Base-by-base conservation (phyloP, 2,797 vertebrate genomes). In the Iguana delicatissima region DNA sequence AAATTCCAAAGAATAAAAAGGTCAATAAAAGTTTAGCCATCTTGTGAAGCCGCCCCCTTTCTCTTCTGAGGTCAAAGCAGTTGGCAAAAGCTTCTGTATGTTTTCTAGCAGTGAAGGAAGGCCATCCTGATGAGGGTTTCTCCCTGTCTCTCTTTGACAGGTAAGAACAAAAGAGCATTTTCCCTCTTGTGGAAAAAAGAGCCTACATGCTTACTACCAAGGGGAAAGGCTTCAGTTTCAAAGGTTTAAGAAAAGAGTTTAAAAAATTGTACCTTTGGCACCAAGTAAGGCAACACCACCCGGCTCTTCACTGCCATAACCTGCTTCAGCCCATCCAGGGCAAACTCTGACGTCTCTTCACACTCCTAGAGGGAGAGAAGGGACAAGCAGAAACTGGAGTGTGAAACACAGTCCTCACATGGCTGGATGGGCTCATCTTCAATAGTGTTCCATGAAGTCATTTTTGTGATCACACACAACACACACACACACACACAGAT, bases 291-390 rank as follows among this genome's bases (percentile, higher is more conserved):
- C 93, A 99, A 97, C 92, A 99, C 99, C 74, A 99, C 99, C 35
- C 99, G 98, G 96, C 99, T 99, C 97, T 99, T 99, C 91, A 99
- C 99, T 7, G 99, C 98, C 99, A 99, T 99, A 90, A 99, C 99
- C 93, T 99, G 99, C 96, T 99, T 99, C 89, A 99, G 97, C 73
- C 99, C 99, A 6, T 99, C 99, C 97, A 99, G 96, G 85, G 99
- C 99, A 95, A 99, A 99, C 88, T 98, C 99, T 0, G 99, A 98
- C 0, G 98, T 98, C 32, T 98, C 97, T 90, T 98, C 97, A 5
- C 99, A 98, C 81, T 99, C 98, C 99, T 99, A 94, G 35, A 85
- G 79, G 89, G 38, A 89, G 82, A 16, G 6, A 83, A n/a, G 84
- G 46, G 10, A 77, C 18, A 79, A 50, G 46, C 38, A 29, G 42